Percentiles rank a stretch among this genome's conserved stretches.
These are phyloP conservation scores for Collichthys lucidus DNA, from an alignment of 2,113 vertebrate species.

Conservation along the genomic window DNA sequence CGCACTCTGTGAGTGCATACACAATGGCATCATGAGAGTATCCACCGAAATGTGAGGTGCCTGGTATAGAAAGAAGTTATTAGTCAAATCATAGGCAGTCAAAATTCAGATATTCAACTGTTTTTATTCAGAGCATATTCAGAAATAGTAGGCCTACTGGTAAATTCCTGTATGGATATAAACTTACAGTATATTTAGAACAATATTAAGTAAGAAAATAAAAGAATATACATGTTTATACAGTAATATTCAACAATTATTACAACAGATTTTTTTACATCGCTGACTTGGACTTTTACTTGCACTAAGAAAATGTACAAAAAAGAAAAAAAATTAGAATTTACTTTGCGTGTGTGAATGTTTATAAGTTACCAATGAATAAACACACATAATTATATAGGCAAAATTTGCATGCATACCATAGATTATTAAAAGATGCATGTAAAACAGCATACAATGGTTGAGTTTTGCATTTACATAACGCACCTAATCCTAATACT, in stretches of 20 bases:
- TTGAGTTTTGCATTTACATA: not conserved
- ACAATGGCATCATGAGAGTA: conserved; percentile 84
- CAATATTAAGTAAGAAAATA: too few relatives aligned
- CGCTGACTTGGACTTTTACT: too few relatives aligned
- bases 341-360: not conserved
- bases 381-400: not conserved
- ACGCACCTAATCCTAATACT: conserved; percentile 78
- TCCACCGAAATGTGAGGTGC: conserved; percentile 84
- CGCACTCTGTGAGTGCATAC: conserved; percentile 82
- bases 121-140: not conserved
- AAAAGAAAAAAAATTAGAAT: too few relatives aligned
- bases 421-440: too few relatives aligned
- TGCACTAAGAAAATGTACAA: too few relatives aligned
- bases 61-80: conserved; percentile 50
- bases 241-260: too few relatives aligned
- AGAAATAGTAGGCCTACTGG: not conserved
- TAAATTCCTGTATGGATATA: not conserved
- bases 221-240: too few relatives aligned
- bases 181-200: too few relatives aligned
- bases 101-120: not conserved
- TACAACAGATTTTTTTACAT: too few relatives aligned
- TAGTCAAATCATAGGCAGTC: not conserved
- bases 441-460: not conserved
- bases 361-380: not conserved
- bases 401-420: not conserved